Evolutionary conservation across 2,888 invertebrate genomes (phyloP), one percentile per base, ranked within the genome.

Genomic region (Scaeva pyrastri): DNA sequence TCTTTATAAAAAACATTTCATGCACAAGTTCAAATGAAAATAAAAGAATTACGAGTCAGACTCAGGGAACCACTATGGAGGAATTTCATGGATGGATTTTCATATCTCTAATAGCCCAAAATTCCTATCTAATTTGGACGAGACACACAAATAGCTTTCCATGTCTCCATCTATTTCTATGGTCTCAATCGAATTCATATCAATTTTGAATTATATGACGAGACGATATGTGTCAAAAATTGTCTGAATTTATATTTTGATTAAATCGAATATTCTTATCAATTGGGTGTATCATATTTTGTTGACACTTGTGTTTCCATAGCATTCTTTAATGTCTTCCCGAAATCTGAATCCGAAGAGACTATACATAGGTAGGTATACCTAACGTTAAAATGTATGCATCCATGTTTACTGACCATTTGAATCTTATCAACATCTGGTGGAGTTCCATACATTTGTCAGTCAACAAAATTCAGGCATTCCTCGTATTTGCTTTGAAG

Each of bases 401-500:
- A 14, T 23, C 14, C 52, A 52, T 52, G 14, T 14, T 52, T 1
- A 14, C 52, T 66, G 70, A 55, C 55, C 66, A 66, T 45, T 68
- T 68, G 31, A 19, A 66, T 66, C 48, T 66, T 66, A 68, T 68
- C 68, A 68, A 68, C 68, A 52, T 71, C 71, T 71, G 55, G 56
- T 71, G 55, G 56, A 66, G 26, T 31, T 56, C 43, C 39, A 52
- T n/a, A n/a, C 52, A 74, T 74, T 78, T 71, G 77, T 74, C 48
- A 41, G 64, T 62, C 62, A 80, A 77, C 58, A 73, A 68, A 31
- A 1, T 52, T 41, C 60, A 31, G 14, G 19, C 11, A 21, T 39
- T 11, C 12, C 12, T 14, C 11, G 3, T 83, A 68, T 86, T 85
- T 72, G 48, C 39, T 72, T 70, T 56, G 58, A 48, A 45, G 76